These are phyloP conservation scores for Cyanistes caeruleus DNA, from an alignment of 2,113 vertebrate genomes.

Conservation along the genomic window DNA sequence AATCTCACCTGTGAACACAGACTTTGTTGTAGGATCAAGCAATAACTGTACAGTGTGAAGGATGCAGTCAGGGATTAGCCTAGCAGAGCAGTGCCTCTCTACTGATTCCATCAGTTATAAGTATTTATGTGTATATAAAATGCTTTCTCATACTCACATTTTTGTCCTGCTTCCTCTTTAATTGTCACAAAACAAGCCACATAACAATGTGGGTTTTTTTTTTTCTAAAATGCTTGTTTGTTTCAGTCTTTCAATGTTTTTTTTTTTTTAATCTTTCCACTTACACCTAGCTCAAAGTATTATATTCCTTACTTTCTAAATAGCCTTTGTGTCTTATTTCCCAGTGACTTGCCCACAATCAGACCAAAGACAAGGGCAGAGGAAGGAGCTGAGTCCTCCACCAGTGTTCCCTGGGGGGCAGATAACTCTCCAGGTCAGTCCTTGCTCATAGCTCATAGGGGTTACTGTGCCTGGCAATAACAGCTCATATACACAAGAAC, in stretches of 20 bases:
- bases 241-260: background rate
- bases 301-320: background rate
- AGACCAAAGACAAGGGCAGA: background rate
- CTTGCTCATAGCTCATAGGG: background rate
- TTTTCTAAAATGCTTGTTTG: background rate
- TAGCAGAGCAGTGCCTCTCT: background rate
- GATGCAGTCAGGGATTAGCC: background rate
- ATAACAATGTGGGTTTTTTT: fast-evolving
- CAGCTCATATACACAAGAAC: background rate
- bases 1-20: background rate
- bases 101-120: background rate
- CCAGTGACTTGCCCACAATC: background rate
- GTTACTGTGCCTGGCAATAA: background rate
- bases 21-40: background rate
- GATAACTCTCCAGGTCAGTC: background rate
- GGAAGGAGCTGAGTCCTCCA: background rate
- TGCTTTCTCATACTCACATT: background rate
- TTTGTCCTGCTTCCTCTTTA: background rate
- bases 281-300: background rate
- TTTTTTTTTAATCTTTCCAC: background rate
- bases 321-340: background rate
- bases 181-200: background rate
- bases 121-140: background rate
- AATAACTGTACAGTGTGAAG: background rate
- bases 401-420: background rate